These are phyloP conservation scores for Atrichornis clamosus DNA, from an alignment of 2,113 vertebrate genomes.

Conservation along the genomic window DNA sequence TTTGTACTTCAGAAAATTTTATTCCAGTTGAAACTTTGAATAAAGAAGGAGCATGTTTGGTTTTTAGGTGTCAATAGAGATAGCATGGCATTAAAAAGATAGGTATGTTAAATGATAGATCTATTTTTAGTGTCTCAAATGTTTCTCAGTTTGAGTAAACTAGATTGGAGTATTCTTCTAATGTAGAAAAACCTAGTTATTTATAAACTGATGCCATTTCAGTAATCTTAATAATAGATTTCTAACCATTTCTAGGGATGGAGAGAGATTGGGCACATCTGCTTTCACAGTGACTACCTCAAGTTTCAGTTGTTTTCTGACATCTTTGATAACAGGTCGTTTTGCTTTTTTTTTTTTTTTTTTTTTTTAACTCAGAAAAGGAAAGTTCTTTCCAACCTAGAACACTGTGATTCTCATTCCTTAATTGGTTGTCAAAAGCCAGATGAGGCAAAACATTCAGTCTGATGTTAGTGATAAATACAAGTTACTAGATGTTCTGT, in stretches of 20 bases:
- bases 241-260: background rate
- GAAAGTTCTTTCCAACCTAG: background rate
- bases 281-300: background rate
- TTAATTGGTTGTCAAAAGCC: background rate
- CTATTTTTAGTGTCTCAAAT: background rate
- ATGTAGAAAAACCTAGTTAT: background rate
- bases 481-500: background rate
- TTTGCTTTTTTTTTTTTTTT: background rate
- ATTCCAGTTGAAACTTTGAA: background rate
- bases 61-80: background rate
- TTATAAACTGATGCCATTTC: background rate
- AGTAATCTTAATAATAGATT: background rate
- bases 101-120: background rate
- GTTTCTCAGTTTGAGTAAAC: background rate
- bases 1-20: background rate
- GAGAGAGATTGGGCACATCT: background rate
- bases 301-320: background rate
- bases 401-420: background rate
- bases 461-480: background rate
- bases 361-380: too few species aligned
- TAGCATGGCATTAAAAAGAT: background rate
- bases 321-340: background rate
- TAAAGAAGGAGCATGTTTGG: background rate
- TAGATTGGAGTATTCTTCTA: background rate
- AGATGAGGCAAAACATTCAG: background rate